These are phyloP conservation scores for Hydractinia echinata DNA, from an alignment of 30 jellyfish, hydroid and myxozoan genomes.

Conservation along the genomic window DNA sequence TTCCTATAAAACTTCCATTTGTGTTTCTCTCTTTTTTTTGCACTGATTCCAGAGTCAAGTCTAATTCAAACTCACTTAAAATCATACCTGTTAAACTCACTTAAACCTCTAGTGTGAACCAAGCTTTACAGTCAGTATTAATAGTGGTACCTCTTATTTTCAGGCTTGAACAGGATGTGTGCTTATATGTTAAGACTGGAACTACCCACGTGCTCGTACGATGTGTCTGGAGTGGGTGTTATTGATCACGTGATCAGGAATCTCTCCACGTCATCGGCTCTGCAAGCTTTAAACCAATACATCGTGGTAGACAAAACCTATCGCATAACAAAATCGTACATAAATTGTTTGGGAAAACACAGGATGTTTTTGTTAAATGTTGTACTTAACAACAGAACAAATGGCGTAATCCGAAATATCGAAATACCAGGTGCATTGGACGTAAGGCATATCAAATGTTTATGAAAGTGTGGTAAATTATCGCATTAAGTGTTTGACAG, in stretches of 20 bases:
- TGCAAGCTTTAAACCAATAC: slow-evolving; percentile 69
- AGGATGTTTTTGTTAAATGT: slow-evolving; percentile 36
- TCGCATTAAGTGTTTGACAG: neutral
- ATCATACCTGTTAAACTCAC: too few species aligned
- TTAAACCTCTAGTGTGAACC: too few species aligned
- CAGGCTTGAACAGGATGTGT: slow-evolving; percentile 8
- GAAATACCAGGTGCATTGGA: slow-evolving; percentile 14
- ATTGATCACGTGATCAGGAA: neutral
- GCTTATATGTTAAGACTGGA: slow-evolving; percentile 10
- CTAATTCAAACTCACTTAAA: too few species aligned
- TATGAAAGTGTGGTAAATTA: neutral
- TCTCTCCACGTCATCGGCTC: neutral
- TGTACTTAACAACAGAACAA: neutral
- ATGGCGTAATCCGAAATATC: too few species aligned
- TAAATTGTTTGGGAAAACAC: slow-evolving; percentile 51
- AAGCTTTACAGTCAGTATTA: too few species aligned
- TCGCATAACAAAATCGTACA: slow-evolving; percentile 19
- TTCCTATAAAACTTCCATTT: too few species aligned
- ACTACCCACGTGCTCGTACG: neutral
- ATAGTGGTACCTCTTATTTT: too few species aligned
- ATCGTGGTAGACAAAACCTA: slow-evolving; percentile 34
- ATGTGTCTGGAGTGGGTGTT: neutral
- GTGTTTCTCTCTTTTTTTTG: too few species aligned
- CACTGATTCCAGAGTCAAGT: too few species aligned
- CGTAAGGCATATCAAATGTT: neutral